phyloP scores from a whole-genome alignment of 2,113 vertebrate species.

The Xyliphius kryptos region DNA sequence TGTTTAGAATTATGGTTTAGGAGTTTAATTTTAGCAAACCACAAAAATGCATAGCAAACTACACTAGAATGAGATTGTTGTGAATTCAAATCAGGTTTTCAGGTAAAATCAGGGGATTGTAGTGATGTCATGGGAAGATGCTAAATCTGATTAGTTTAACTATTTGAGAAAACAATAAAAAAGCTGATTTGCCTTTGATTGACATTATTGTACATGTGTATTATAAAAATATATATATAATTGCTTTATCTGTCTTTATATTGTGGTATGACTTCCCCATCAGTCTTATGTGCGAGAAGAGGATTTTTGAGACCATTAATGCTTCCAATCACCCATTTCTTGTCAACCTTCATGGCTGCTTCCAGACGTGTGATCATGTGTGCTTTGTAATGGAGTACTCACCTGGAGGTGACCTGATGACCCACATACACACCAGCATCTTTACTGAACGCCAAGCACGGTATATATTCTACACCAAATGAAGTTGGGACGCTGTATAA shows the following conservation, averaged over 20 bases:
- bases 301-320: constrained; percentile 89
- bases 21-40: no score
- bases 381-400: constrained; percentile 95
- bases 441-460: constrained; percentile 76
- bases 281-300: constrained; percentile 91
- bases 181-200: no score
- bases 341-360: constrained; percentile 87
- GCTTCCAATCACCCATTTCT: constrained; percentile 82
- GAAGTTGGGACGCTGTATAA: no score
- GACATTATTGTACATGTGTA: no score
- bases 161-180: no score
- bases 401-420: constrained; percentile 93
- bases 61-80: no score
- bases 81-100: no score
- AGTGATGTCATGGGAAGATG: no score
- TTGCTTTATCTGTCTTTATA: background rate
- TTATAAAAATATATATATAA: background rate
- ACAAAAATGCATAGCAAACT: no score
- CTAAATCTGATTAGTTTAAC: no score
- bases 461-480: constrained; percentile 50
- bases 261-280: background rate
- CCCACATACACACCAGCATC: constrained; percentile 83
- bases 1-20: no score
- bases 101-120: no score
- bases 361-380: constrained; percentile 85